Base-by-base conservation (phyloP, 1,140 invertebrate genomes). In the Drosophila guanche region DNA sequence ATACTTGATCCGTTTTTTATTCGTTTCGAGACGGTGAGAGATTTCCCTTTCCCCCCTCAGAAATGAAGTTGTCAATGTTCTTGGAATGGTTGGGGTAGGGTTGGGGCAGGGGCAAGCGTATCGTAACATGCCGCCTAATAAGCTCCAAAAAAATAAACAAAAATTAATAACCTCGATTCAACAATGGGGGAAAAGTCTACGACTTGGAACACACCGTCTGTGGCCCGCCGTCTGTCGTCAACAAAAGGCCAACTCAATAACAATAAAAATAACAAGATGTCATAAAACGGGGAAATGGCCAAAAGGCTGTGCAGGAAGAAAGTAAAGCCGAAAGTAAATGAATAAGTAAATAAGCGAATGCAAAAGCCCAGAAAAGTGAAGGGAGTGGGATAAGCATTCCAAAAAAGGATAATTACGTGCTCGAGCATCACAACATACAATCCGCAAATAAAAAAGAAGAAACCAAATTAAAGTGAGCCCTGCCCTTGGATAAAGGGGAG, bases 251-350 rank as follows among this genome's bases (percentile, higher is more conserved):
- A 85, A 85, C 80, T 86, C 76, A 86, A 86, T 85, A 80, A 85
- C 76, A 85, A 85, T 85, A 80, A 80, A 85, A 85, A 79, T 85
- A 85, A 85, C 80, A 85, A 85, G 81, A 85, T 80, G 81, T 80
- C 80, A 85, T 85, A 80, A 77, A 85, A 80, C 55, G 76, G 29
- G 75, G 33, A 12, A 53, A 67, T 67, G 69, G 69, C 53, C 37
- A 46, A 48, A 55, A 14, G 10, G 22, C 6, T 16, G 33, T 14
- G 41, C 16, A 33, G 60, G 23, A 37, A 22, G 37, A 71, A 66
- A 46, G 43, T 29, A 40, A 62, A 48, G 45, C 48, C 37, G 27
- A 46, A 53, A 33, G 48, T 20, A 48, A 65, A 68, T 27, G 58
- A 61, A 61, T 66, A 66, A 74, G 74, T 74, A 76, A 79, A 79